Base-by-base conservation (phyloP, 2,888 invertebrate species). In the Luperina testacea region DNA sequence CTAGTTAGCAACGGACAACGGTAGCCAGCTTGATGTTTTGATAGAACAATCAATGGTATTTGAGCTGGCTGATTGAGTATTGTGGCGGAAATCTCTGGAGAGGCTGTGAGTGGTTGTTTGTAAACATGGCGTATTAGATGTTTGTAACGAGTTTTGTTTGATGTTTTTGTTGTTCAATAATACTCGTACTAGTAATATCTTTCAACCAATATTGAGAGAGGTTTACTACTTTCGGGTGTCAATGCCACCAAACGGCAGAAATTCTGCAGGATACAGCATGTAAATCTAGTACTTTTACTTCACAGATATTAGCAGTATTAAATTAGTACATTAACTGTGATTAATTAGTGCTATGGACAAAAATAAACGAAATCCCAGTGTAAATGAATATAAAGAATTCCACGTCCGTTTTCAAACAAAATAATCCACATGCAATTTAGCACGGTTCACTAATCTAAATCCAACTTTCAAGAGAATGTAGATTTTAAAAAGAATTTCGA, bases 21-120 rank as follows among this genome's bases (percentile, higher is more conserved):
- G 73, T 63, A n/a, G 71, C 69, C 45, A 45, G 6, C 61, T 32
- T 48, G 24, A 8, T 77, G 75, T 86, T 88, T 75, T 72, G 67
- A 80, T 63, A 24, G 45, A 72, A 59, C 75, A 85, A 76, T 84
- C 84, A 75, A 65, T 68, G 68, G 17, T 77, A 42, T 73, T 87
- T 85, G 75, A 51, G 38, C 15, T 72, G 24, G n/a, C 20, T 84
- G 84, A 84, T 87, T 84, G 74, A 59, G 70, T 75, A 73, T 80
- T 84, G 71, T 84, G 15, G 15, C n/a, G 8, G 20, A 38, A 63
- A 51, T 71, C 76, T 70, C 87, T 63, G 13, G 69, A 72, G 79
- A 63, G n/a, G 27, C 27, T 38, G 32, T 7, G 67, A 72, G 61
- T 57, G 32, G 61, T 45, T 42, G 27, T 24, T 59, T 70, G 65